These are phyloP conservation scores for Macaria liturata DNA, from an alignment of 2,888 invertebrate genomes.

Conservation along the genomic window DNA sequence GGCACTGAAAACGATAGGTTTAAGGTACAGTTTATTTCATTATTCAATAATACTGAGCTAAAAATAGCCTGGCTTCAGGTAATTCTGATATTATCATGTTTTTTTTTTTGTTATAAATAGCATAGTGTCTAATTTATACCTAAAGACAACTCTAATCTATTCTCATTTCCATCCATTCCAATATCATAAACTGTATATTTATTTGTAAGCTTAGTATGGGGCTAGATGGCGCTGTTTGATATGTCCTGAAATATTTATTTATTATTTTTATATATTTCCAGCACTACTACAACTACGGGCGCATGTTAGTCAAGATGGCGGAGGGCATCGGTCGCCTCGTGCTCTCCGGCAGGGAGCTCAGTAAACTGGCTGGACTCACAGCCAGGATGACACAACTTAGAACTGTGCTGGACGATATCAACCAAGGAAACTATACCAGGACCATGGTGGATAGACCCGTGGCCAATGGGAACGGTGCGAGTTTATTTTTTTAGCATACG, in stretches of 20 bases:
- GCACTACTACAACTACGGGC: slow-evolving; percentile 98
- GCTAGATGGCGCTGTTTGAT: too few species aligned
- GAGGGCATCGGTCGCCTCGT: slow-evolving; percentile 98
- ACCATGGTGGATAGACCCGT: slow-evolving; percentile 76
- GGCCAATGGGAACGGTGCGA: slow-evolving; percentile 50
- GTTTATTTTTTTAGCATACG: too few species aligned
- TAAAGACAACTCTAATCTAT: too few species aligned
- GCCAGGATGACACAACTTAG: slow-evolving; percentile 95
- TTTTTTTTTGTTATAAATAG: too few species aligned
- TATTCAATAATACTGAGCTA: too few species aligned
- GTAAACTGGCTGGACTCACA: slow-evolving; percentile 96
- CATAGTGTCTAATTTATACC: too few species aligned
- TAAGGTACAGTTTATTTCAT: slow-evolving; percentile 76
- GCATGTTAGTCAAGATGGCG: slow-evolving; percentile 97
- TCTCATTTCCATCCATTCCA: too few species aligned
- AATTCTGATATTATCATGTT: too few species aligned
- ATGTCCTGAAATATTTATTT: too few species aligned
- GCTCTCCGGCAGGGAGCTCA: slow-evolving; percentile 96
- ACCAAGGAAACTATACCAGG: slow-evolving; percentile 87
- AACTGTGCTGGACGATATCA: slow-evolving; percentile 92
- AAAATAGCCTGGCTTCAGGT: too few species aligned
- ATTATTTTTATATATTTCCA: slow-evolving; percentile 49
- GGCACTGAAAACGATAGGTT: slow-evolving; percentile 90
- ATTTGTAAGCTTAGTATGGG: too few species aligned
- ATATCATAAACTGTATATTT: too few species aligned